Percentiles rank a stretch among this genome's conserved stretches.
Evolutionary conservation across 2,888 invertebrate species (phyloP).

Genomic region (Cephus sareptanus): DNA sequence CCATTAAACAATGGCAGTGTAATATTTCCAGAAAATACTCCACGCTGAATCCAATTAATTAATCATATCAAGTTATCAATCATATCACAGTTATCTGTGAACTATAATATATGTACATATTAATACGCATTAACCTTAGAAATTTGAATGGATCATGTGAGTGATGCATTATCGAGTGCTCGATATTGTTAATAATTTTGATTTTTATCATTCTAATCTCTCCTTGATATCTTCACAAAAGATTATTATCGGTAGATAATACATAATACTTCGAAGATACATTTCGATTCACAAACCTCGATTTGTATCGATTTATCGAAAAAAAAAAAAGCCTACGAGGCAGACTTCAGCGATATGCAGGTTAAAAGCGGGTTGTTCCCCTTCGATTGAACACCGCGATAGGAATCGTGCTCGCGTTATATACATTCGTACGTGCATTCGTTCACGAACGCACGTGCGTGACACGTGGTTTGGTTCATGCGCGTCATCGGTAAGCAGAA

Average conservation of each 20-base stretch:
- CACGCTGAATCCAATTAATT: not conserved
- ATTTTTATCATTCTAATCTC: not conserved
- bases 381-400: not conserved
- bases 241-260: not conserved
- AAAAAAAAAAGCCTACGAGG: not conserved
- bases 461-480: not conserved
- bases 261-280: not conserved
- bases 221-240: not conserved
- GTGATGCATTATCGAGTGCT: not conserved
- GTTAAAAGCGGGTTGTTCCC: not conserved
- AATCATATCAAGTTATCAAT: not conserved
- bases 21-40: not conserved
- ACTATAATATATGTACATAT: too few species aligned
- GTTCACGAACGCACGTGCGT: constrained; percentile 1
- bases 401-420: not conserved
- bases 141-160: not conserved
- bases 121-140: not conserved
- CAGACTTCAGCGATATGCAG: not conserved
- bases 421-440: not conserved
- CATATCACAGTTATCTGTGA: not conserved
- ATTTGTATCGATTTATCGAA: not conserved
- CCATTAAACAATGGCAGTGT: not conserved
- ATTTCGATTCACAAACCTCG: not conserved
- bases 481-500: not conserved
- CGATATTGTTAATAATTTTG: not conserved